Evolutionary conservation across 2,113 vertebrate genomes (phyloP).

Genomic region (Monarcha castaneiventris): DNA sequence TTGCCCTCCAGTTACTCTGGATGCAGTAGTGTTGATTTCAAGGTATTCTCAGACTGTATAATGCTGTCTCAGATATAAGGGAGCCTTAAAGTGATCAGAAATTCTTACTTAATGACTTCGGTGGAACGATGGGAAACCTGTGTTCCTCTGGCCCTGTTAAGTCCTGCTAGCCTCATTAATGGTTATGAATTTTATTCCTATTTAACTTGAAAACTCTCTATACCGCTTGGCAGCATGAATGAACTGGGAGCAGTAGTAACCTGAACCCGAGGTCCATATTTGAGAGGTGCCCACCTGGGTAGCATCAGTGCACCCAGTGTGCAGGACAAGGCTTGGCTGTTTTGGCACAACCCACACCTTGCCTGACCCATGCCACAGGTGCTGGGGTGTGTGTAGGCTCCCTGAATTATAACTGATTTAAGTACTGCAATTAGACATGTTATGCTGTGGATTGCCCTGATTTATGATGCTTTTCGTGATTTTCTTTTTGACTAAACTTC

Average conservation of each 20-base stretch:
- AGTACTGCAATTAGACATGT: background rate
- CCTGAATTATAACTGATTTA: background rate
- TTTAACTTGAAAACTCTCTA: background rate
- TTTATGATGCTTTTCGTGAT: background rate
- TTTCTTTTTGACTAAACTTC: background rate
- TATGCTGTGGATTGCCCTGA: background rate
- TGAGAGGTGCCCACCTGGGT: accelerated
- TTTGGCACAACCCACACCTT: background rate
- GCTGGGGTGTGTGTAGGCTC: background rate
- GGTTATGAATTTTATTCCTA: background rate
- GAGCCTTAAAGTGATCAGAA: background rate
- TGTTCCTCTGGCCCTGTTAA: background rate
- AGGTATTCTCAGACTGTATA: background rate
- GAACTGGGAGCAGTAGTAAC: background rate
- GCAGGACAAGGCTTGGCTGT: background rate
- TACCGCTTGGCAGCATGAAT: background rate
- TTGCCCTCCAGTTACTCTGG: background rate
- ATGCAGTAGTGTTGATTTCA: background rate
- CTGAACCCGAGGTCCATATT: accelerated
- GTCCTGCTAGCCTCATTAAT: background rate
- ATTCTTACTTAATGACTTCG: background rate
- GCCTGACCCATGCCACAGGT: background rate
- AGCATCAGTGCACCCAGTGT: accelerated
- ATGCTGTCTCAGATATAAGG: background rate
- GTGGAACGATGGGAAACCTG: background rate